Base-by-base conservation (phyloP, 2,113 vertebrate genomes). In the Regulus satrapa region DNA sequence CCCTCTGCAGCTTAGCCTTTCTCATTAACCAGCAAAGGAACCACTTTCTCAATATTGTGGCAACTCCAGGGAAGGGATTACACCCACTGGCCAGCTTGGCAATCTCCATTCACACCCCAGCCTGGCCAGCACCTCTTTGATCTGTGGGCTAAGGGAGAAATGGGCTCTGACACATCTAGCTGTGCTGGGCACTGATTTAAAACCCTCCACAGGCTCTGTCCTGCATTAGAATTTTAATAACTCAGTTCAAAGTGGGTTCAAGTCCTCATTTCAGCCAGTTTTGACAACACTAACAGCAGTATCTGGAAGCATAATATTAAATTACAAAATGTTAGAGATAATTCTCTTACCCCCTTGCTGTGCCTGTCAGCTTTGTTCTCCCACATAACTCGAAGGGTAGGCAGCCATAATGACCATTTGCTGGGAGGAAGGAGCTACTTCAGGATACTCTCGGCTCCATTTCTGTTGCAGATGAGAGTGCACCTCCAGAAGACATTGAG, bases 401-500 rank as follows among this genome's bases (percentile, higher is more conserved):
- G 85, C 59, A 93, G 49, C 82, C 68, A n/a, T 45, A 85, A 83
- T 25, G 48, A 69, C 66, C 41, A 51, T 68, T 59, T 55, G 7
- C 34, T 80, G 68, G 43, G 62, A 78, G 58, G 58, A 72, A 86
- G 21, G 52, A 74, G 15, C 12, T 8, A 5, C 34, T 95, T 72
- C 77, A 61, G 81, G 85, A 58, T 67, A 31, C 58, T 43, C 11
- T 66, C 17, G 41, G 26, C 74, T 93, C 92, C 13, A 5, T 96
- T 96, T 95, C 92, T 97, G 40, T 58, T 90, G 94, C 96, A 99
- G 99, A 98, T 92, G 98, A 99, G 73, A 96, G 94, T 2, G 95
- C 94, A 52, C 96, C 97, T 85, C 97, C 98, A 34, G 98, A 98
- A 85, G 98, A 99, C 90, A 98, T 98, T 25, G 98, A 99, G 84